Base-by-base conservation (phyloP, 1,140 invertebrate genomes). In the Tenebrio molitor region DNA sequence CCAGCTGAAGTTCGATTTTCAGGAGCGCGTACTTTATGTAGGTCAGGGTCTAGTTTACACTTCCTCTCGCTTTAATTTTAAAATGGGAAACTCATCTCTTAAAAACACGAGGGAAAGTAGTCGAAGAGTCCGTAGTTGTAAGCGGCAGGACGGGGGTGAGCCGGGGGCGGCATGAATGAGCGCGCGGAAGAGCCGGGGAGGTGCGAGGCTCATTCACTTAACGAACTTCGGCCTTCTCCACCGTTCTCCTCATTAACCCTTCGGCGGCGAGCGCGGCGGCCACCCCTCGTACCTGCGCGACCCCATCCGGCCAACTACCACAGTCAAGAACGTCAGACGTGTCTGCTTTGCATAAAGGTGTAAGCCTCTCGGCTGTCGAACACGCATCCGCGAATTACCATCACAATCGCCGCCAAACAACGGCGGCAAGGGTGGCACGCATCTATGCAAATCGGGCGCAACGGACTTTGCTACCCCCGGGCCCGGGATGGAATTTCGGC, bases 11-110 rank as follows among this genome's bases (percentile, higher is more conserved):
- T 29, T 58, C 50, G 50, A 58, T 58, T 58, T 58, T 58, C 50
- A 15, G 16, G 14, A n/a, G 21, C 50, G 50, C 19, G n/a, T n/a
- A n/a, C 62, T 65, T 44, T 58, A 29, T 39, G 8, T 75, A 76
- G 77, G 77, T 78, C 77, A 78, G 19, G 77, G 75, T 76, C 75
- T 73, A 76, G 70, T 76, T 76, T 76, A 74, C 72, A 76, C 75
- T 76, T 66, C 75, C 71, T 70, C 58, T 70, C 65, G 64, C 73
- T 76, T 78, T 78, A 78, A 78, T 78, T 78, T 78, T 74, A 76
- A 76, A 78, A 76, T 75, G 75, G 77, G 71, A 78, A 76, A 76
- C 75, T 78, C 77, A 78, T 78, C 75, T 76, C 69, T 73, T 73
- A 73, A 76, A 76, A 78, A 78, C 77, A 78, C 71, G 68, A 69